A percentile compares a stretch with the other conserved stretches of the same genome.
Conservation (phyloP, 2,888 invertebrate species). For the Ischnus inquisitorius region DNA sequence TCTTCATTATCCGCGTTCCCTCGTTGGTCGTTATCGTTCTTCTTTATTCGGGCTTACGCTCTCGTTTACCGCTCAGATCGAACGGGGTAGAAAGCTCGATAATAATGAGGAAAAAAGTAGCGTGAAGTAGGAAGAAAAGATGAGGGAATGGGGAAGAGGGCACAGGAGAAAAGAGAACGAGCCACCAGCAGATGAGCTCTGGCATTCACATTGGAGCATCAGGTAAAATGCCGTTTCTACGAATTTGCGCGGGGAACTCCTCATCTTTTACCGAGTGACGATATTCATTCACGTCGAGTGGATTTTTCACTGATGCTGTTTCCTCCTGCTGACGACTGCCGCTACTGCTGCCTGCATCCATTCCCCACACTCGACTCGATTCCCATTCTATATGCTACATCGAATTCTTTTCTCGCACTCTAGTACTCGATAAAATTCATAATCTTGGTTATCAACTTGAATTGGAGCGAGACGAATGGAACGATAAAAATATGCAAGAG, state of each 20-base stretch:
- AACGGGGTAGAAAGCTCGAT: conserved; percentile 61
- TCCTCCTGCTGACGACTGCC: not conserved
- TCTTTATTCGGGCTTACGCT: conserved; percentile 68
- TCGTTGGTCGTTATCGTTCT: conserved; percentile 70
- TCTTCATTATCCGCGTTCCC: conserved; percentile 71
- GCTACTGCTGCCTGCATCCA: conserved; percentile 9
- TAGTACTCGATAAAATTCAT: conserved; percentile 65
- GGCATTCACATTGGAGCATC: conserved; percentile 24
- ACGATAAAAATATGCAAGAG: conserved; percentile 9
- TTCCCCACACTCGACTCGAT: conserved; percentile 28
- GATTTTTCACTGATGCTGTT: conserved; percentile 46
- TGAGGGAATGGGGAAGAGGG: conserved; percentile 8
- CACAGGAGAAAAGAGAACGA: conserved; percentile 28
- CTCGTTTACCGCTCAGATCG: conserved; percentile 65
- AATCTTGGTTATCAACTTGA: conserved; percentile 53
- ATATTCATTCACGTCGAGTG: conserved; percentile 54
- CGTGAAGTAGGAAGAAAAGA: conserved; percentile 44
- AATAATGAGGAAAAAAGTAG: conserved; percentile 69
- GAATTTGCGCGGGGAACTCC: conserved; percentile 56
- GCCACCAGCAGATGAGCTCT: conserved; percentile 39
- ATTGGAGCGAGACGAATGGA: conserved; percentile 21
- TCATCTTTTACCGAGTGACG: conserved; percentile 39
- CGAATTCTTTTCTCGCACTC: conserved; percentile 7
- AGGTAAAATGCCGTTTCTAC: conserved; percentile 59
- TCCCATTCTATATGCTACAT: conserved; percentile 20